Base-by-base conservation (phyloP, 1,140 invertebrate species). In the Drosophila littoralis region DNA sequence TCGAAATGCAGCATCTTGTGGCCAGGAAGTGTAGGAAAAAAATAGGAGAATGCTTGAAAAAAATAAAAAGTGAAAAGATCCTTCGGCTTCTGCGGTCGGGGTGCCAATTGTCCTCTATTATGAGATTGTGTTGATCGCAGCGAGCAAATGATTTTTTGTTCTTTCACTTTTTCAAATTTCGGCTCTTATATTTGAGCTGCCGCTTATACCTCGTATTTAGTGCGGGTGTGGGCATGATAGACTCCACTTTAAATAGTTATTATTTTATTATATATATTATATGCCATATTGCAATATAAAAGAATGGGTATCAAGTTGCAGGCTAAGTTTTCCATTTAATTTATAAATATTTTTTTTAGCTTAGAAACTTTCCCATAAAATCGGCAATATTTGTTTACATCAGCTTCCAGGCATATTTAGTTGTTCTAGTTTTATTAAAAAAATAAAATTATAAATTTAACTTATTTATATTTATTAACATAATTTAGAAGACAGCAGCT, bases 41-140 rank as follows among this genome's bases (percentile, higher is more conserved):
- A 85, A 88, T 81, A n/a, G n/a, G n/a, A n/a, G n/a, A n/a, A n/a
- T n/a, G n/a, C n/a, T n/a, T n/a, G n/a, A n/a, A n/a, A n/a, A n/a
- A n/a, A n/a, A n/a, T n/a, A n/a, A n/a, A 89, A 90, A 90, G 85
- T 90, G 85, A 90, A 90, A 90, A 90, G 85, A 79, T 81, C 81
- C 70, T 79, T 70, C 58, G 8, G 73, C 59, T 32, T 73, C 64
- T 89, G 80, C 67, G 85, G 84, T 90, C 81, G 77, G 83, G 83
- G 83, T 89, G 84, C 83, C 50, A 65, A 84, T 89, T 88, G 80
- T 88, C 82, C 57, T 51, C 54, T 82, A 74, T 81, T 64, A 61
- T 43, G 50, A 76, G 78, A 66, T 63, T 76, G 46, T 69, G 66
- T 12, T 45, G 48, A 73, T 69, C 57, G 50, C 74, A 90, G 76